These are phyloP conservation scores for Gallinago undulata DNA, from an alignment of 2,113 vertebrate species.

Conservation along the genomic window DNA sequence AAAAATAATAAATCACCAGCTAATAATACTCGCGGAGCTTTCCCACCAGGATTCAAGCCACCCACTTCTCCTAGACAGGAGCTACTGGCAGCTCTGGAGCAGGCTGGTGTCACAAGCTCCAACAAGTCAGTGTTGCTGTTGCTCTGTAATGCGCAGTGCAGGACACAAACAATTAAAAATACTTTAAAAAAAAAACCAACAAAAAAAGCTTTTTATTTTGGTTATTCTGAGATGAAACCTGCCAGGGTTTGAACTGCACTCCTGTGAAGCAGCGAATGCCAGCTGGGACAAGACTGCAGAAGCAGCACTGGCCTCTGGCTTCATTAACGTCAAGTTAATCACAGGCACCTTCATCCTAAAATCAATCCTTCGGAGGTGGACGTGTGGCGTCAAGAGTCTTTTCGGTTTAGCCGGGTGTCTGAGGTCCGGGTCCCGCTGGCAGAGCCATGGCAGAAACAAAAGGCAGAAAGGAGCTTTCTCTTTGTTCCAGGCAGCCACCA, in stretches of 20 bases:
- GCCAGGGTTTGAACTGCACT: neutral
- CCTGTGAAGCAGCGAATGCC: fast-evolving
- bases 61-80: neutral
- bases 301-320: neutral
- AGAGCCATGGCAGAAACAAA: neutral
- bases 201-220: neutral
- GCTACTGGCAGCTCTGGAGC: neutral
- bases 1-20: neutral
- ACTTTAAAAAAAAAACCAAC: fast-evolving
- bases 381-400: fast-evolving
- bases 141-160: fast-evolving
- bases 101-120: neutral
- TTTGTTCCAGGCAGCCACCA: neutral
- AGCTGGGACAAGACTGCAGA: fast-evolving
- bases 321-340: neutral
- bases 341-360: neutral
- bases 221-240: neutral
- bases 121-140: fast-evolving
- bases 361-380: too few species aligned
- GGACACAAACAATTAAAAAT: neutral
- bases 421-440: fast-evolving
- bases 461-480: neutral
- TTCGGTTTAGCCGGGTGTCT: too few species aligned
- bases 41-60: neutral
- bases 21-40: fast-evolving